Evolutionary conservation across 1,140 invertebrate genomes (phyloP).

Genomic region (Euschistus heros): DNA sequence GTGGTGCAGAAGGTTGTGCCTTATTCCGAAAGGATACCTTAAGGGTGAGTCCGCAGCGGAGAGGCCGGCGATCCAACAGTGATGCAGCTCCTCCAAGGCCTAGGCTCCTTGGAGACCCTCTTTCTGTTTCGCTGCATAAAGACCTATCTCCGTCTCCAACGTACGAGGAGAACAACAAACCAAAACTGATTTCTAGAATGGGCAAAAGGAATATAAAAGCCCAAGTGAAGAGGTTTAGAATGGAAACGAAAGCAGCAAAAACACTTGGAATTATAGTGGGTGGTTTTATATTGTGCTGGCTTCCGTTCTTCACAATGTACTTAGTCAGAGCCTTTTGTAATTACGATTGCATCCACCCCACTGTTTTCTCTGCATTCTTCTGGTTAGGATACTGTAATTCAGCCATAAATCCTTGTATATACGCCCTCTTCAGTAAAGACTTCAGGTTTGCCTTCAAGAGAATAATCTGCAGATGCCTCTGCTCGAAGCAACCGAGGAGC

Average conservation of each 20-base stretch:
- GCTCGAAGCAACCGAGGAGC: constrained; percentile 32
- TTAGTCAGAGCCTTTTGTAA: constrained; percentile 68
- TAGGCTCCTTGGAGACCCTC: constrained; percentile 31
- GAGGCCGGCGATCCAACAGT: constrained; percentile 27
- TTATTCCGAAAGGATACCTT: constrained; percentile 7
- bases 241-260: constrained; percentile 90
- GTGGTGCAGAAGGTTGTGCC: not conserved
- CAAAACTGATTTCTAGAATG: constrained; percentile 58
- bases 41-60: constrained; percentile 29
- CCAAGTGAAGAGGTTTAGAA: constrained; percentile 70
- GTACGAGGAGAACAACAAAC: constrained; percentile 47
- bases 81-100: constrained; percentile 31
- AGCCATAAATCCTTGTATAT: constrained; percentile 86
- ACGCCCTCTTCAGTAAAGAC: constrained; percentile 84
- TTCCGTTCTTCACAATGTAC: constrained; percentile 92
- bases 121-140: constrained; percentile 25
- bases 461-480: constrained; percentile 77
- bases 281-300: constrained; percentile 86
- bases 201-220: constrained; percentile 77
- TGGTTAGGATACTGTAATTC: constrained; percentile 97
- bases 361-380: constrained; percentile 83
- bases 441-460: constrained; percentile 85
- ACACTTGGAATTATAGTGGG: constrained; percentile 89
- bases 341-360: constrained; percentile 60
- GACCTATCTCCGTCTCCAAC: constrained; percentile 31